Conservation (phyloP, 2,888 invertebrate species). For the Tetragonisca angustula region DNA sequence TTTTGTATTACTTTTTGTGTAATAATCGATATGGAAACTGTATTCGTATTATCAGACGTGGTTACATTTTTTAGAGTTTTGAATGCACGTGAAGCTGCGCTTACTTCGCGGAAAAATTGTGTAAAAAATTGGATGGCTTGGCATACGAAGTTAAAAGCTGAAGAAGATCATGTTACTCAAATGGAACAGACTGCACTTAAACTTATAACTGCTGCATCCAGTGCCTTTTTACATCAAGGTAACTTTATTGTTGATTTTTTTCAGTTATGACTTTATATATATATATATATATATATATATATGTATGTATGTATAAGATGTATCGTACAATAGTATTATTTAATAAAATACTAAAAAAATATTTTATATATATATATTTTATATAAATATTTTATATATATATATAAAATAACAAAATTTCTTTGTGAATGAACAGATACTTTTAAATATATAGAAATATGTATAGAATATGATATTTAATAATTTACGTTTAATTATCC, state of each 20-base stretch:
- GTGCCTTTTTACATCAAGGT: slow-evolving; percentile 81
- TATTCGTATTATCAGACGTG: slow-evolving; percentile 38
- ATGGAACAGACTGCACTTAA: slow-evolving; percentile 83
- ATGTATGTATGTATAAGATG: not conserved
- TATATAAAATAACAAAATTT: not conserved
- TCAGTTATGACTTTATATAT: not conserved
- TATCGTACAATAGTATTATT: no score
- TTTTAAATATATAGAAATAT: not conserved
- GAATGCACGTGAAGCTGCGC: slow-evolving; percentile 81
- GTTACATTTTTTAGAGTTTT: slow-evolving; percentile 76
- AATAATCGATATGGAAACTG: slow-evolving; percentile 31
- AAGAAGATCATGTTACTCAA: slow-evolving; percentile 81
- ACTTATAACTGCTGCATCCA: slow-evolving; percentile 81
- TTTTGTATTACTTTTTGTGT: not conserved
- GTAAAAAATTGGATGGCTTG: slow-evolving; percentile 83
- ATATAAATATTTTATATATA: no score
- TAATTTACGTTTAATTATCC: not conserved
- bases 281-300: not conserved
- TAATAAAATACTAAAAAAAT: no score
- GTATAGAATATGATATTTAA: slow-evolving; percentile 11
- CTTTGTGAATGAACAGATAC: not conserved
- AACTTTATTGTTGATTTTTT: slow-evolving; percentile 35
- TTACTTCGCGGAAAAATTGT: slow-evolving; percentile 81
- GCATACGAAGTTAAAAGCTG: slow-evolving; percentile 81
- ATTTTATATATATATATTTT: no score